Evolutionary conservation across 2,113 vertebrate species (phyloP).

Genomic region (Cinclus mexicanus): DNA sequence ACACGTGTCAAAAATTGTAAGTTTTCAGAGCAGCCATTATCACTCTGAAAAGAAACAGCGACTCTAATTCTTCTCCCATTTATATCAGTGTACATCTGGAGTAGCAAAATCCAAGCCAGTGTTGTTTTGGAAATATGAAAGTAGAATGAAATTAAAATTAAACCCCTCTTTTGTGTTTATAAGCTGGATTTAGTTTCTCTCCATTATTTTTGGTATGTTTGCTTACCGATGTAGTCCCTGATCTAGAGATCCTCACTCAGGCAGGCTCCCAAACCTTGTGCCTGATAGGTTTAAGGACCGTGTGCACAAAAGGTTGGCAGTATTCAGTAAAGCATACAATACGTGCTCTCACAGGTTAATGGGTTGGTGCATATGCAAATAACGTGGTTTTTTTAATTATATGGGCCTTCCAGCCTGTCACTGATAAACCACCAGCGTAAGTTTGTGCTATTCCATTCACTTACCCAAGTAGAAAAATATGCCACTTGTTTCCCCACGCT

Average conservation of each 20-base stretch:
- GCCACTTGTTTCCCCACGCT: background rate
- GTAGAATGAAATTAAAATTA: constrained; percentile 17
- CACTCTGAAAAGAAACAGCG: constrained; percentile 9
- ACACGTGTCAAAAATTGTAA: background rate
- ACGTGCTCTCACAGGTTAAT: background rate
- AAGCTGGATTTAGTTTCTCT: background rate
- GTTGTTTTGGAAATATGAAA: constrained; percentile 18
- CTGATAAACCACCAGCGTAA: background rate
- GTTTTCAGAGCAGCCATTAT: constrained; percentile 8
- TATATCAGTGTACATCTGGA: constrained; percentile 24
- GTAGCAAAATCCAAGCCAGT: background rate
- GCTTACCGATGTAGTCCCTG: background rate
- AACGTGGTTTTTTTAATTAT: background rate
- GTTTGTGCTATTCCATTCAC: background rate
- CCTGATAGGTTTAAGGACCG: background rate
- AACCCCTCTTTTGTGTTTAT: background rate
- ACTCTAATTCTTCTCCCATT: background rate
- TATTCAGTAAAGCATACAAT: background rate
- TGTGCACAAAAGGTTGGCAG: background rate
- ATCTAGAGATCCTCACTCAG: background rate
- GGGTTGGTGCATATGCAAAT: background rate
- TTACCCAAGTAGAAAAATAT: background rate
- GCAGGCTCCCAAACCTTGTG: background rate
- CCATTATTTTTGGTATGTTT: background rate
- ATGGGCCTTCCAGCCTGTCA: background rate